Conservation (phyloP, 2,888 invertebrate genomes). For the Lacanobia wlatinum region DNA sequence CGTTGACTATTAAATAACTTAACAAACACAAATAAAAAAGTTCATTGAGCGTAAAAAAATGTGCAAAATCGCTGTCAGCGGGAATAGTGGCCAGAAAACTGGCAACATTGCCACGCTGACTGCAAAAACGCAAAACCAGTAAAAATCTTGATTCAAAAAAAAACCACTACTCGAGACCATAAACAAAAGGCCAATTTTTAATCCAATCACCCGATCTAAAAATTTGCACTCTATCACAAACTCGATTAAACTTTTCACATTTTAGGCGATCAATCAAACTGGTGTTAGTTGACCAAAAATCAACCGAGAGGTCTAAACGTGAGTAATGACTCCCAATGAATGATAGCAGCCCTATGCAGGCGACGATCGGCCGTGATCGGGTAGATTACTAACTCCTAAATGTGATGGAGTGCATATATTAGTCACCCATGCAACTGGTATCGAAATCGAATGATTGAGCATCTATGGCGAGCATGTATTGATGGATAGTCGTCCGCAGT, state of each 20-base stretch:
- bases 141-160: neutral
- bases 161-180: neutral
- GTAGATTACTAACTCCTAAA: constrained; percentile 46
- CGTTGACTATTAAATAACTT: too few species aligned
- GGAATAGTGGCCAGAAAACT: neutral
- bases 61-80: too few species aligned
- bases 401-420: constrained; percentile 58
- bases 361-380: constrained; percentile 42
- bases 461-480: constrained; percentile 12
- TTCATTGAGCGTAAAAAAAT: too few species aligned
- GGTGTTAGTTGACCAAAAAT: constrained; percentile 55
- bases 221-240: constrained; percentile 30
- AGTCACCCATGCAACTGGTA: constrained; percentile 55
- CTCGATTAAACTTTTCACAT: constrained; percentile 60
- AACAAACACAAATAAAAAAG: too few species aligned
- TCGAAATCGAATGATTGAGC: constrained; percentile 54
- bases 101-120: neutral
- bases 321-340: constrained; percentile 52
- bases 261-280: constrained; percentile 49
- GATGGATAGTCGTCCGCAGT: constrained; percentile 34
- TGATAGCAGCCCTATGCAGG: constrained; percentile 36
- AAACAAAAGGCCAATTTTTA: constrained; percentile 21
- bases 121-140: too few species aligned
- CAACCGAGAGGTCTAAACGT: constrained; percentile 20
- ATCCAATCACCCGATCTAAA: constrained; percentile 32